These are phyloP conservation scores for Caenorhabditis tropicalis DNA, from an alignment of 1,140 invertebrate genomes.

Conservation along the genomic window DNA sequence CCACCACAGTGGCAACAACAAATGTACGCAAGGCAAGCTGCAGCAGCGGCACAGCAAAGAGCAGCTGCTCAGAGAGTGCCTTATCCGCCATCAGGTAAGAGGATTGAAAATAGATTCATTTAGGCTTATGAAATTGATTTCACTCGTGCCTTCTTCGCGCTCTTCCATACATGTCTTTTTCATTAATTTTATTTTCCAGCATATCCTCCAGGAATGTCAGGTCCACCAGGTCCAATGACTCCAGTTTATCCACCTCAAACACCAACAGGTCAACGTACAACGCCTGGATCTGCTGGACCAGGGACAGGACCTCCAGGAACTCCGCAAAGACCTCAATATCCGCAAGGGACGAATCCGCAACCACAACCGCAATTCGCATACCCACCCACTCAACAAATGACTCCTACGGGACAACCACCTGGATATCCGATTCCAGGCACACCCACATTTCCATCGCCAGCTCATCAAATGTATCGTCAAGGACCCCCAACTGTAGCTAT, in stretches of 20 bases:
- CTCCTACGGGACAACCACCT: conserved; percentile 1
- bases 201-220: conserved; percentile 25
- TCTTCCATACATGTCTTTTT: not conserved
- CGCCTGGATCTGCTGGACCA: conserved; percentile 18
- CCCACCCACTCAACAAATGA: conserved; percentile 31
- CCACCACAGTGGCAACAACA: conserved; percentile 11
- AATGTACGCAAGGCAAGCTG: conserved; percentile 28
- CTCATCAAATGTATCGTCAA: conserved; percentile 38
- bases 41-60: not conserved
- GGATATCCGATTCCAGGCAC: not conserved
- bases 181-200: not conserved
- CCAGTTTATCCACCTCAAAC: conserved; percentile 8
- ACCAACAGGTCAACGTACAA: not conserved
- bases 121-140: not conserved
- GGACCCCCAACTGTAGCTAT: not conserved
- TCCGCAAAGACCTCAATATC: conserved; percentile 35
- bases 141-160: not conserved
- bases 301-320: not conserved
- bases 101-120: not conserved
- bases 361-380: not conserved
- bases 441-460: not conserved
- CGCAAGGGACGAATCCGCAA: conserved; percentile 33
- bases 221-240: not conserved
- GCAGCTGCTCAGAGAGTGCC: conserved; percentile 36
- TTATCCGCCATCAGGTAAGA: conserved; percentile 42